A percentile compares a stretch with the other conserved stretches of the same genome.
Conservation (phyloP, 2,113 vertebrate genomes). For the Theristicus caerulescens region DNA sequence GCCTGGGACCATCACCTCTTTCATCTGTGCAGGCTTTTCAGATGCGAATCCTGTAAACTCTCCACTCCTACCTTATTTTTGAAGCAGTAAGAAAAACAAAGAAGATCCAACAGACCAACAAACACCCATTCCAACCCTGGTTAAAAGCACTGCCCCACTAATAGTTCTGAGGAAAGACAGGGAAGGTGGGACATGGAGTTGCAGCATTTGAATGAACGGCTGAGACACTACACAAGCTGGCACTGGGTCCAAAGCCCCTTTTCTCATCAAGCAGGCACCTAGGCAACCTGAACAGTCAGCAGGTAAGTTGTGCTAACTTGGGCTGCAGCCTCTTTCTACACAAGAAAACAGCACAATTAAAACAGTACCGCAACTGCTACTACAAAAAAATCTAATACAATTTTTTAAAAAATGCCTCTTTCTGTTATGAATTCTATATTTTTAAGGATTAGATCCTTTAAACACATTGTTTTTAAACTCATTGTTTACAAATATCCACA, state of each 20-base stretch:
- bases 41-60: neutral
- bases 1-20: neutral
- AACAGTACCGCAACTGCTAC: neutral
- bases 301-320: neutral
- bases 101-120: neutral
- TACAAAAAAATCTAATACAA: neutral
- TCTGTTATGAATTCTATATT: neutral
- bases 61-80: neutral
- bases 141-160: neutral
- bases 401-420: neutral
- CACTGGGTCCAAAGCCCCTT: neutral
- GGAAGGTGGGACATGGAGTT: neutral
- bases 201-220: accelerated
- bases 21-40: neutral
- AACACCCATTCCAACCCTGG: neutral
- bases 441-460: neutral
- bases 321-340: neutral
- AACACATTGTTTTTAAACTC: neutral
- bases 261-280: neutral
- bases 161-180: neutral
- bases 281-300: neutral
- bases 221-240: neutral
- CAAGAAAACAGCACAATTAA: neutral
- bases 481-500: neutral
- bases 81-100: neutral